Evolutionary conservation across 2,113 vertebrate genomes (phyloP), one percentile per base, ranked within the genome.

Genomic region (Grus americana): DNA sequence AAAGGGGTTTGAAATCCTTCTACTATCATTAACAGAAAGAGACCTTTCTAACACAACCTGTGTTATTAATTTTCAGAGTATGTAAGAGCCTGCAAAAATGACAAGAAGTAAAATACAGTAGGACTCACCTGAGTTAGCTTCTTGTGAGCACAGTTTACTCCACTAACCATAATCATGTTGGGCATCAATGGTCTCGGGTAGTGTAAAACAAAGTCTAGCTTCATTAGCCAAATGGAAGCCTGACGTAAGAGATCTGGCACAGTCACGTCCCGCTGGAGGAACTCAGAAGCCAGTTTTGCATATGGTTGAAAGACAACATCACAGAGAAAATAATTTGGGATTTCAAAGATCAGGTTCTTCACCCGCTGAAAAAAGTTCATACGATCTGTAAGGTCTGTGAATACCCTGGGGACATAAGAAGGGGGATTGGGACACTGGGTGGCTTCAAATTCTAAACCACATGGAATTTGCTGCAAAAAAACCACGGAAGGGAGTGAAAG

Each of bases 101-200:
- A 26, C 9, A 34, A 8, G 8, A 34, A 32, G n/a, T 36, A 42
- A 57, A 59, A 17, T 14, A 61, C 26, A 63, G 19, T 1, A 4
- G 0, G 2, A 84, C 89, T 71, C 68, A 98, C 98, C 97, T 96
- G 85, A 44, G 92, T 6, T 2, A 98, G 67, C 19, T 92, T 93
- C 88, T 85, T 92, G 32, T 52, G 9, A 40, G 67, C 85, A 38
- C 98, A 98, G n/a, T 96, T 98, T 46, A 98, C 79, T 27, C 98
- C 98, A 27, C 98, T 95, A 68, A 98, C 10, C 18, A 93, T 67
- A 63, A 98, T 75, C 97, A 98, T 98, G 87, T 99, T 99, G 66
- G 99, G 99, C 99, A 99, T 98, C 61, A 98, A 6, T 3, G 99
- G 99, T 81, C 46, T 98, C 1, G 98, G 98, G 83, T 97, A 98